Conservation (phyloP, 2,113 vertebrate genomes). For the Paramisgurnus dabryanus region DNA sequence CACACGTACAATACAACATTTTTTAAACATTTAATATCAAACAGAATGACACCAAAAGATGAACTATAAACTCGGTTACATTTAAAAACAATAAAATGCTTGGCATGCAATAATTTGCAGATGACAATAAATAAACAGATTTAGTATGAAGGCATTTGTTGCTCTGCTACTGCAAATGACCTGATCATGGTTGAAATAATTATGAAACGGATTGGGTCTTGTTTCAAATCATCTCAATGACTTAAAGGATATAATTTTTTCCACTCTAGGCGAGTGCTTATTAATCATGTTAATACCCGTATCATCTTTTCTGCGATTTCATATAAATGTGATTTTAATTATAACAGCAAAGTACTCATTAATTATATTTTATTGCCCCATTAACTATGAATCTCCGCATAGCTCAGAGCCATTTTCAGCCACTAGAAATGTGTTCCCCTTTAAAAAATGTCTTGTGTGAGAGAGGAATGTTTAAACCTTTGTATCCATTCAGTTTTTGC, state of each 20-base stretch:
- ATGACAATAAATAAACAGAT: not conserved
- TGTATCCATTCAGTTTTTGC: conserved; percentile 40
- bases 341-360: conserved; percentile 16
- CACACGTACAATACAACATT: not conserved
- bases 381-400: conserved; percentile 27
- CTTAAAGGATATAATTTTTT: conserved; percentile 7
- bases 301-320: conserved; percentile 37
- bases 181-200: not conserved
- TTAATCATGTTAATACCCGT: conserved; percentile 43
- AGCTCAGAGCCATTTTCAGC: conserved; percentile 15
- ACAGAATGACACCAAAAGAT: not conserved
- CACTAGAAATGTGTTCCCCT: conserved; percentile 37
- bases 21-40: not conserved
- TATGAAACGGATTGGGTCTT: conserved; percentile 2
- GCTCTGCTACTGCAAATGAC: too few species aligned
- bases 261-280: not conserved
- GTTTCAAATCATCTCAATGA: not conserved
- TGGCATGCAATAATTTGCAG: not conserved
- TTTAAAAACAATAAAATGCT: too few species aligned
- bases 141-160: not conserved
- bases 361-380: conserved; percentile 20
- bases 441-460: conserved; percentile 37
- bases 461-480: conserved; percentile 45
- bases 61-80: not conserved
- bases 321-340: conserved; percentile 40